A percentile compares a stretch with the other conserved stretches of the same genome.
phyloP scores from a whole-genome alignment of 2,888 invertebrate genomes.

The Sepioteuthis lessoniana region DNA sequence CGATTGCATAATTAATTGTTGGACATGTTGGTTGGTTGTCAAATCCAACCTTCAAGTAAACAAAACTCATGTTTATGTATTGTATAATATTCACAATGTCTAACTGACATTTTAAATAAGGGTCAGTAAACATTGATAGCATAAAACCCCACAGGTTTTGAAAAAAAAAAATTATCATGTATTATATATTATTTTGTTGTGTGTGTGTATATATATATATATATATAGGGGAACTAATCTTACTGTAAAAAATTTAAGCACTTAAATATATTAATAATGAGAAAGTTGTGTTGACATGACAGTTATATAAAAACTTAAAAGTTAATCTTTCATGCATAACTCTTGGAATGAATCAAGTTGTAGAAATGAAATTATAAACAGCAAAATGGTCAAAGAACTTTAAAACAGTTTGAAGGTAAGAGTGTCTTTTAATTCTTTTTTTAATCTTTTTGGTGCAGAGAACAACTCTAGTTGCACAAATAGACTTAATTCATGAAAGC shows the following conservation, averaged over 20 bases:
- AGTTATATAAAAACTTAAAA: background rate
- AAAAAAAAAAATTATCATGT: background rate
- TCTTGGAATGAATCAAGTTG: background rate
- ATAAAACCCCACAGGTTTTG: background rate
- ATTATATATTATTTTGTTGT: background rate
- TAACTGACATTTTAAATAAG: conserved; percentile 6
- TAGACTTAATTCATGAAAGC: too few species aligned
- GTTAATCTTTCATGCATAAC: background rate
- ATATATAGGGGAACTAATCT: background rate
- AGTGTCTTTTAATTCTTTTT: too few species aligned
- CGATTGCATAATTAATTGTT: background rate
- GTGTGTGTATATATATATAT: background rate
- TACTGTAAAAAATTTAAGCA: too few species aligned
- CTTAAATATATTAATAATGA: background rate
- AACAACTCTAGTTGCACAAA: too few species aligned
- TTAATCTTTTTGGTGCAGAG: too few species aligned
- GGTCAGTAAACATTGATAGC: background rate
- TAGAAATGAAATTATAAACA: background rate
- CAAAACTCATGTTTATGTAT: background rate
- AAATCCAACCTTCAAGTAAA: background rate
- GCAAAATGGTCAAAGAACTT: background rate
- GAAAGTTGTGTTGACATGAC: background rate
- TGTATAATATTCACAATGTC: background rate
- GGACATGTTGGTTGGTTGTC: background rate
- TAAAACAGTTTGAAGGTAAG: background rate